Evolutionary conservation across 2,113 vertebrate genomes (phyloP), one percentile per base, ranked within the genome.

Genomic region (Plecotus auritus): DNA sequence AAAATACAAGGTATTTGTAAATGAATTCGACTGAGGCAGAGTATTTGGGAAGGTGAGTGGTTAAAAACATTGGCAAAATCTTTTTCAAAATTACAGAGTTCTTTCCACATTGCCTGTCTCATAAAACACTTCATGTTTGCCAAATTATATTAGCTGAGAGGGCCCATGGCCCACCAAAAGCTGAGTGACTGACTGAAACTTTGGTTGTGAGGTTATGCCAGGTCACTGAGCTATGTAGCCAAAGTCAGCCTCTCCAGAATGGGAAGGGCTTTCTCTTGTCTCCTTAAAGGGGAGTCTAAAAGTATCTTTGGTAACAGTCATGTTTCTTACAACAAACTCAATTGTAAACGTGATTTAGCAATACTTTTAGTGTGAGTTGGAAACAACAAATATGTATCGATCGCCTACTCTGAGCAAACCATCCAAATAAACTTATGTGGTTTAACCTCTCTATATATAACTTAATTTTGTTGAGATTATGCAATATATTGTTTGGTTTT

Each of bases 81-180:
- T 80, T 90, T 85, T 94, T 30, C 74, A 94, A 96, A 96, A 91
- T 91, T 94, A 54, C 61, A 64, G 11, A 76, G 76, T 93, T 95
- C 70, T 94, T 97, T 96, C 84, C 93, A 95, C 84, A 67, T 59
- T 22, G 40, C 35, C 42, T 77, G 11, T 86, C 67, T 95, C 69
- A 85, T 84, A 82, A 96, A 92, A 96, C 56, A 83, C 49, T 64
- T 56, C 14, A 11, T 82, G 45, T 91, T 89, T 91, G 80, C 66
- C 89, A 95, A 88, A 94, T 84, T 84, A 95, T 23, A 94, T 94
- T 96, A 94, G 86, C 70, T 85, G 66, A 81, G 76, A 93, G 69
- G 89, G 40, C 14, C 32, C 47, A 37, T 2, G 32, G 32, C 37
- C 92, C 78, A 91, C 81, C 78, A 87, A 76, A 93, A 66, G 4